A percentile compares a stretch with the other conserved stretches of the same genome.
Evolutionary conservation across 1,140 invertebrate species (phyloP).

Genomic region (Ips typographus): DNA sequence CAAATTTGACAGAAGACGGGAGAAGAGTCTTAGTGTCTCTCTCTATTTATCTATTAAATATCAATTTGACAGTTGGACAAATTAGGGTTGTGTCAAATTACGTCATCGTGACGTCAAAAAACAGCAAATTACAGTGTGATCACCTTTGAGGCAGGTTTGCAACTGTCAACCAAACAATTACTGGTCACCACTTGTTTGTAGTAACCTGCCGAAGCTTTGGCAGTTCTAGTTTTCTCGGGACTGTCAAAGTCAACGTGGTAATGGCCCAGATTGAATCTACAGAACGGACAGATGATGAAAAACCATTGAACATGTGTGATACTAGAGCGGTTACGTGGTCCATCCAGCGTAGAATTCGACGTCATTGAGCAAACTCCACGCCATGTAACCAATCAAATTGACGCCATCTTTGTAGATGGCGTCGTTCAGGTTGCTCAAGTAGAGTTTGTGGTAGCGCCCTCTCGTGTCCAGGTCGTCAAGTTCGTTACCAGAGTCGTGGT

Average conservation of each 20-base stretch:
- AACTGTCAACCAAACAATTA: slow-evolving; percentile 34
- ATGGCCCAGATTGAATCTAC: slow-evolving; percentile 59
- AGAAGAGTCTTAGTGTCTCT: too few relatives aligned
- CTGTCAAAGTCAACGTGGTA: slow-evolving; percentile 60
- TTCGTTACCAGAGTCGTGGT: slow-evolving; percentile 38
- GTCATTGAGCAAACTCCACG: slow-evolving; percentile 78
- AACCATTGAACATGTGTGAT: too few relatives aligned
- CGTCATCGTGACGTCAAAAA: background rate
- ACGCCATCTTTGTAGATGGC: slow-evolving; percentile 65
- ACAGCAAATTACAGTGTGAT: background rate
- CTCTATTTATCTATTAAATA: too few relatives aligned
- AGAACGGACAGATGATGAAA: slow-evolving; percentile 33
- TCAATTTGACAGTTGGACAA: too few relatives aligned
- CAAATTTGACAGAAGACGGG: too few relatives aligned
- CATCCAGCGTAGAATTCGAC: slow-evolving; percentile 76
- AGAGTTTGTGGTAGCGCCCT: slow-evolving; percentile 48
- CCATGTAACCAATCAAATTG: slow-evolving; percentile 66
- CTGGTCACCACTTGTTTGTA: slow-evolving; percentile 48
- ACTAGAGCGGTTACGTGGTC: slow-evolving; percentile 54
- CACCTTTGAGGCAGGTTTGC: slow-evolving; percentile 10
- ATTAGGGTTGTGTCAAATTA: too few relatives aligned
- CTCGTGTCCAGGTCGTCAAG: slow-evolving; percentile 34
- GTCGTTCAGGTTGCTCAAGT: slow-evolving; percentile 65
- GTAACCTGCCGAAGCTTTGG: slow-evolving; percentile 55
- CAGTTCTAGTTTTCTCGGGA: slow-evolving; percentile 53